These are phyloP conservation scores for Pristionchus japonicus DNA, from an alignment of 2,888 invertebrate genomes.

Conservation along the genomic window DNA sequence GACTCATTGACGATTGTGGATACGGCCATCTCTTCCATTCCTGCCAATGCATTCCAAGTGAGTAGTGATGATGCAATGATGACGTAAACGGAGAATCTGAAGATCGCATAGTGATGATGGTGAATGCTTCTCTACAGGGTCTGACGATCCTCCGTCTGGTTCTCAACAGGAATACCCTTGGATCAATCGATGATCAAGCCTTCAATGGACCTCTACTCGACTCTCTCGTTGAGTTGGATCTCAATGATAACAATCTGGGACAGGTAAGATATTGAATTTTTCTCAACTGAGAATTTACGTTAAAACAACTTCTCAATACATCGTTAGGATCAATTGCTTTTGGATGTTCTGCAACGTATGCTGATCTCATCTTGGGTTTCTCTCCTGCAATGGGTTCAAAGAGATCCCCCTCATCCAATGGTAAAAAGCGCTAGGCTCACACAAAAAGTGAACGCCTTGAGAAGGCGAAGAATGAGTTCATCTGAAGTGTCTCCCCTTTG, in stretches of 20 bases:
- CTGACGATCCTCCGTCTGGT: slow-evolving; percentile 72
- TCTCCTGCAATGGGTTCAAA: not conserved
- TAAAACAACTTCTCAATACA: not conserved
- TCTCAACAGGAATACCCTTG: slow-evolving; percentile 73
- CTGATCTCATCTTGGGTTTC: not conserved
- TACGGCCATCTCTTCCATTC: slow-evolving; percentile 71
- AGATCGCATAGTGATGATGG: not conserved
- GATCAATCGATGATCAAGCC: slow-evolving; percentile 66
- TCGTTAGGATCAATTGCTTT: not conserved
- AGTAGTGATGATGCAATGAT: not conserved
- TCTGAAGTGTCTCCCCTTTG: slow-evolving; percentile 34
- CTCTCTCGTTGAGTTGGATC: slow-evolving; percentile 73
- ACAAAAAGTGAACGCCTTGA: slow-evolving; percentile 16
- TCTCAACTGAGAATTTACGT: not conserved
- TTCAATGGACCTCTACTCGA: slow-evolving; percentile 72
- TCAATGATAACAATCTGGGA: slow-evolving; percentile 74
- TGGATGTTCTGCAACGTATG: not conserved
- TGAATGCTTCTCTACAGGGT: slow-evolving; percentile 47
- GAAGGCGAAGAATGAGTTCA: not conserved
- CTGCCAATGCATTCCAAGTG: slow-evolving; percentile 71
- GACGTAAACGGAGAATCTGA: not conserved
- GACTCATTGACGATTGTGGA: slow-evolving; percentile 73
- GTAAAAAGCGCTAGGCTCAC: not conserved
- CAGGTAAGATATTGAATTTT: slow-evolving; percentile 17
- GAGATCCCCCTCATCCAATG: not conserved